Percentiles rank a stretch among this genome's conserved stretches.
These are phyloP conservation scores for Tauraco hartlaubi DNA, from an alignment of 2,797 vertebrate genomes.

Conservation along the genomic window DNA sequence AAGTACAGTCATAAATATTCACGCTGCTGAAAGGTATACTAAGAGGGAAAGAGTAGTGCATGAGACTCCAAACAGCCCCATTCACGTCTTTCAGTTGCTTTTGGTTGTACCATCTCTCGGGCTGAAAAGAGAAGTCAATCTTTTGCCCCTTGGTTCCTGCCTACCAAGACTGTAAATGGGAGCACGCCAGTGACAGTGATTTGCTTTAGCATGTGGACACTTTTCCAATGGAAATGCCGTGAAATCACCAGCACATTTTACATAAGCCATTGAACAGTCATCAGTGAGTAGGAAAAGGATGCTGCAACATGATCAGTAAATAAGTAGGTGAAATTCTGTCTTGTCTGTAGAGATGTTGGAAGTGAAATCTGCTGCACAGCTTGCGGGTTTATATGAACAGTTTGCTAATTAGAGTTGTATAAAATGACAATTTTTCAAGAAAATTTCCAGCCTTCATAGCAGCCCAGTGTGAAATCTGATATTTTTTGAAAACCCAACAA, in stretches of 20 bases:
- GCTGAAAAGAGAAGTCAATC: neutral
- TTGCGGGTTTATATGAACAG: slow-evolving; percentile 73
- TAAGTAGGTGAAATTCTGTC: slow-evolving; percentile 74
- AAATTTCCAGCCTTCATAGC: slow-evolving; percentile 67
- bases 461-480: slow-evolving; percentile 48
- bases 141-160: slow-evolving; percentile 15
- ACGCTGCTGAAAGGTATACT: neutral
- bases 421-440: slow-evolving; percentile 73
- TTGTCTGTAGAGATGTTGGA: slow-evolving; percentile 66
- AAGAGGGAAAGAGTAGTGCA: neutral
- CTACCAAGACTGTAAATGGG: neutral
- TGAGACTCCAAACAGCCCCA: neutral
- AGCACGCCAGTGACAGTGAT: neutral
- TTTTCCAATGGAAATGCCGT: slow-evolving; percentile 16
- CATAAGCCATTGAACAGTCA: slow-evolving; percentile 43
- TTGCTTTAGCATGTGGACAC: slow-evolving; percentile 3
- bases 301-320: slow-evolving; percentile 64
- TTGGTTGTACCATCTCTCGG: neutral
- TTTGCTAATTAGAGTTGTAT: slow-evolving; percentile 74
- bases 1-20: slow-evolving; percentile 1
- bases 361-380: slow-evolving; percentile 74
- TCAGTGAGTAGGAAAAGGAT: slow-evolving; percentile 37
- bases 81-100: neutral
- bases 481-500: slow-evolving; percentile 47
- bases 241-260: slow-evolving; percentile 55